Conservation (phyloP, 2,797 vertebrate genomes). For the Phrynocephalus forsythii region DNA sequence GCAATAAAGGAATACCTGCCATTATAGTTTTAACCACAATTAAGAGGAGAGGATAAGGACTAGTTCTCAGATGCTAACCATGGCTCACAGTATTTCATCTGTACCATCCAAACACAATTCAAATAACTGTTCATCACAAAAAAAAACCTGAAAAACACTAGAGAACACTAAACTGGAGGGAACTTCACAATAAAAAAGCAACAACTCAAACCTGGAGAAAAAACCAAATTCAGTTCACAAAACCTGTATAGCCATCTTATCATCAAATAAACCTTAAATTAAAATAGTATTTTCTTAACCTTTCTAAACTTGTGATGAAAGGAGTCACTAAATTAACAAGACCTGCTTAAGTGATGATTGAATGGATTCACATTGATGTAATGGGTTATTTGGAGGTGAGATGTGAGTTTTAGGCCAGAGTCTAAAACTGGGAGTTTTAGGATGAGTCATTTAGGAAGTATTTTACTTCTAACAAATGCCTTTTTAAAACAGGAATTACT, state of each 20-base stretch:
- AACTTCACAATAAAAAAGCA: background rate
- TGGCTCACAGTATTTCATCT: background rate
- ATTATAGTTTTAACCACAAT: background rate
- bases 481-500: conserved; percentile 4
- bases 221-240: background rate
- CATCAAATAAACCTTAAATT: background rate
- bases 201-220: conserved; percentile 5
- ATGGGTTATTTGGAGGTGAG: too few relatives aligned
- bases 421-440: too few relatives aligned
- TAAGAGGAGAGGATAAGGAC: background rate
- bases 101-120: background rate
- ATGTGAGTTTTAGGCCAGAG: too few relatives aligned
- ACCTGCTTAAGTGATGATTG: too few relatives aligned
- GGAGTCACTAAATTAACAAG: too few relatives aligned
- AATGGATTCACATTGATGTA: too few relatives aligned
- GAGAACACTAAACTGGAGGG: background rate
- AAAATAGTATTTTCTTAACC: background rate
- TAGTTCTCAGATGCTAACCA: background rate
- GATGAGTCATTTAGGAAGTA: background rate
- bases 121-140: background rate
- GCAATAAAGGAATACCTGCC: background rate
- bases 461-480: background rate
- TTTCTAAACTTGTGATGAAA: background rate
- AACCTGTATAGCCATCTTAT: background rate
- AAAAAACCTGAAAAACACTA: background rate